Evolutionary conservation across 1,140 invertebrate genomes (phyloP).

Genomic region (Tyrophagus putrescentiae): DNA sequence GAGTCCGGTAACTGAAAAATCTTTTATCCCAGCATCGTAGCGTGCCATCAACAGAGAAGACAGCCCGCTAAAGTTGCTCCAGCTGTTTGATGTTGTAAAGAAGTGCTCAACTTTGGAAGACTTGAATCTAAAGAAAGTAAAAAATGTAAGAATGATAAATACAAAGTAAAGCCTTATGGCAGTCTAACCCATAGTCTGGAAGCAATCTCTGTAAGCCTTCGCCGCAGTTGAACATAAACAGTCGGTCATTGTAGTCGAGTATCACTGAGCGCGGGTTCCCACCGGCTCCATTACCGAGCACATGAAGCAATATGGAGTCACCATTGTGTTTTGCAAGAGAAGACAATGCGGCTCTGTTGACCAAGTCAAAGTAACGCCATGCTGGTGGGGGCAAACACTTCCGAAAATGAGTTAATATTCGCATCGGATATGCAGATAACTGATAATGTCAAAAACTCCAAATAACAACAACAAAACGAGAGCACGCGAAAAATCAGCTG

Average conservation of each 20-base stretch:
- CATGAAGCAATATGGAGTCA: constrained; percentile 16
- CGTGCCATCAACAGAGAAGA: constrained; percentile 63
- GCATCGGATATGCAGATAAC: too few relatives aligned
- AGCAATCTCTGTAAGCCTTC: constrained; percentile 74
- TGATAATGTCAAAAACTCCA: too few relatives aligned
- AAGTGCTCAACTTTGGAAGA: constrained; percentile 63
- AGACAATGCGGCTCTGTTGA: too few relatives aligned
- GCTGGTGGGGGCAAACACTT: too few relatives aligned
- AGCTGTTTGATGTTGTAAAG: constrained; percentile 65
- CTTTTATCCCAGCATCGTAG: constrained; percentile 61
- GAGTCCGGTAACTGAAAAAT: constrained; percentile 70
- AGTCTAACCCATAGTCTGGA: constrained; percentile 46
- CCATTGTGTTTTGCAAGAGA: too few relatives aligned
- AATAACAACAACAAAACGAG: too few relatives aligned
- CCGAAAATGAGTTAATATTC: too few relatives aligned
- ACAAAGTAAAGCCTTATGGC: background rate
- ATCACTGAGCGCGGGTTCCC: constrained; percentile 22
- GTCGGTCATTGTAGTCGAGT: constrained; percentile 22
- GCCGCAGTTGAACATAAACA: constrained; percentile 70
- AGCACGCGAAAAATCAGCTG: too few relatives aligned
- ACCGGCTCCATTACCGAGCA: constrained; percentile 24
- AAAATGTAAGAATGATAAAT: background rate
- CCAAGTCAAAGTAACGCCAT: too few relatives aligned
- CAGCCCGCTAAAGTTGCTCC: constrained; percentile 68
- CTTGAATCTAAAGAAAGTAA: constrained; percentile 40